A percentile compares a stretch with the other conserved stretches of the same genome.
phyloP scores from a whole-genome alignment of 2,888 invertebrate genomes.

The Tenodera sinensis region DNA sequence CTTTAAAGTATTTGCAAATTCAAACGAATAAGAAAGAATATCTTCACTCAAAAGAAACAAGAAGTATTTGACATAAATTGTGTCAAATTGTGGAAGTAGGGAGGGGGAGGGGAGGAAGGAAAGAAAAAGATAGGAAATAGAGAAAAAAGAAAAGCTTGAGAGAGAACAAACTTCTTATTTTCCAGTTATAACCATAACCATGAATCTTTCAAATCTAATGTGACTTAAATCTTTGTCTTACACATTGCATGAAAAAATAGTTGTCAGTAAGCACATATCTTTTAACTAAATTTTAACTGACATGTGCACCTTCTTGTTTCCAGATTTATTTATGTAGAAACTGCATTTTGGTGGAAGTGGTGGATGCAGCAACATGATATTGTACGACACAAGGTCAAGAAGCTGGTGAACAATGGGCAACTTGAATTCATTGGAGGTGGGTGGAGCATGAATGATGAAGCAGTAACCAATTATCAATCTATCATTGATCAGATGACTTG shows the following conservation, averaged over 20 bases:
- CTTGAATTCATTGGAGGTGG: slow-evolving; percentile 75
- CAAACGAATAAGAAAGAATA: too few relatives aligned
- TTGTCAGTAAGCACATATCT: background rate
- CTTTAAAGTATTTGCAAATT: too few relatives aligned
- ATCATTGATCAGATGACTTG: slow-evolving; percentile 72
- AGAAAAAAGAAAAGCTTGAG: too few relatives aligned
- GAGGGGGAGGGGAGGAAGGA: too few relatives aligned
- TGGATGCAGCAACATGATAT: slow-evolving; percentile 66
- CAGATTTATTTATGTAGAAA: slow-evolving; percentile 52
- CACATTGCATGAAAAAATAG: background rate
- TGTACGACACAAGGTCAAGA: slow-evolving; percentile 57
- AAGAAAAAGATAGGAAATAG: too few relatives aligned
- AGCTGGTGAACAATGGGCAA: slow-evolving; percentile 66
- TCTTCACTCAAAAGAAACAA: too few relatives aligned
- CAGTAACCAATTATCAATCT: slow-evolving; percentile 65
- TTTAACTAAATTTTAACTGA: background rate
- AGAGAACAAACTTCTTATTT: too few relatives aligned
- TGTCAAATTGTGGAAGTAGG: too few relatives aligned
- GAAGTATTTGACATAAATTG: too few relatives aligned
- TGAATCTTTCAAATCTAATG: too few relatives aligned
- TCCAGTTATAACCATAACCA: too few relatives aligned
- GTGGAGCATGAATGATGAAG: slow-evolving; percentile 85
- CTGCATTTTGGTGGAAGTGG: slow-evolving; percentile 56
- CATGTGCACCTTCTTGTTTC: background rate
- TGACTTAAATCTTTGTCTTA: background rate